Evolutionary conservation across 2,113 vertebrate species (phyloP).

Genomic region (Pardalotus punctatus): DNA sequence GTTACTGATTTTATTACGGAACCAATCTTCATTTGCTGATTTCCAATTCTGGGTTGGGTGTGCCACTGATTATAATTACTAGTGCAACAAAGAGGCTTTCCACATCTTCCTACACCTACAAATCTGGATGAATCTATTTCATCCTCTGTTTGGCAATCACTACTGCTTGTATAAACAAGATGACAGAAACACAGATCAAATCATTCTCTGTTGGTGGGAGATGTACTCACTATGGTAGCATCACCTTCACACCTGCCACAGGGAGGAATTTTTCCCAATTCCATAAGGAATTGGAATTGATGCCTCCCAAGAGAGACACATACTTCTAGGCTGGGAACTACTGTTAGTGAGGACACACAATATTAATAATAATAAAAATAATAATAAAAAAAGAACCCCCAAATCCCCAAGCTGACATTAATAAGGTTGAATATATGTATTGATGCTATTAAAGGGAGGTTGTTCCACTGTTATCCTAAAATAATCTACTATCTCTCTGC

Average conservation of each 20-base stretch:
- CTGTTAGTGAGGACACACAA: not conserved
- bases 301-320: not conserved
- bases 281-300: not conserved
- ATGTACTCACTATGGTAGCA: not conserved
- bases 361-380: not conserved
- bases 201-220: not conserved
- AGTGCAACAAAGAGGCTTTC: not conserved
- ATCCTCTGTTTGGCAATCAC: not conserved
- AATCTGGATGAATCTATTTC: not conserved
- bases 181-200: not conserved
- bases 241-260: not conserved
- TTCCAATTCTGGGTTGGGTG: not conserved
- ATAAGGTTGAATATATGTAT: not conserved
- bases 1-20: not conserved
- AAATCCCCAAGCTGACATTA: not conserved
- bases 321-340: not conserved
- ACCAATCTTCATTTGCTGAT: not conserved
- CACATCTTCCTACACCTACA: not conserved
- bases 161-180: not conserved
- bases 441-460: not conserved
- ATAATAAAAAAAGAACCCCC: accelerated
- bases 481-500: not conserved
- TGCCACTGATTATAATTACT: not conserved
- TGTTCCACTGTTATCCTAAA: not conserved
- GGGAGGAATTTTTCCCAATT: not conserved